Percentiles rank a stretch among this genome's conserved stretches.
Conservation (phyloP, 2,888 invertebrate genomes). For the Fragum sueziense region DNA sequence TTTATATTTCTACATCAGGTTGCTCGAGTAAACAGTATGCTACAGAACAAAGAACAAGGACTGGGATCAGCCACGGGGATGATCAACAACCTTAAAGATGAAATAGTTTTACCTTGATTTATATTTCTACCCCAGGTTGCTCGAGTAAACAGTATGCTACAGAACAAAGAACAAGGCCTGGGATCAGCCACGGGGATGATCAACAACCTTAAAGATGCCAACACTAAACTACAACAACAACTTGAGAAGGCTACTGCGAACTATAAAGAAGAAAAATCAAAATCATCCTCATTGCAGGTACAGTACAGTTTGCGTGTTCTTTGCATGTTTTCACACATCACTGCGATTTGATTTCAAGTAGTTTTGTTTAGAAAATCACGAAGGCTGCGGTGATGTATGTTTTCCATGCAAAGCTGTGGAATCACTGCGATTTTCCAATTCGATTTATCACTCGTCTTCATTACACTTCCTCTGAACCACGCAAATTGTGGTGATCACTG, state of each 20-base stretch:
- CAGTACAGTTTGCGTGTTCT: neutral
- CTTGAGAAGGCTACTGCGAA: conserved; percentile 75
- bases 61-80: conserved; percentile 77
- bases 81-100: conserved; percentile 74
- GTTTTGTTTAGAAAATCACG: too few species aligned
- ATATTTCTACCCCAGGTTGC: conserved; percentile 68
- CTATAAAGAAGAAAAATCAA: conserved; percentile 69
- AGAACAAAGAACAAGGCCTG: conserved; percentile 77
- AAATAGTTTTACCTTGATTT: too few species aligned
- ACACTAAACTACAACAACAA: conserved; percentile 73
- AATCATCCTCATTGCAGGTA: conserved; percentile 73
- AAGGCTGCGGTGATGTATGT: too few species aligned
- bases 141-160: conserved; percentile 73
- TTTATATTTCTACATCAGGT: conserved; percentile 69
- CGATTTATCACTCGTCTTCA: too few species aligned
- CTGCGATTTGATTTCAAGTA: too few species aligned
- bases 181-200: conserved; percentile 77
- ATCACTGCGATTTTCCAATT: too few species aligned
- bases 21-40: conserved; percentile 69
- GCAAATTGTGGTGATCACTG: too few species aligned
- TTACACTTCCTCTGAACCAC: too few species aligned
- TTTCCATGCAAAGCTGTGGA: too few species aligned
- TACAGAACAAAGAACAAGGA: conserved; percentile 77
- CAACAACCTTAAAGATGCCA: conserved; percentile 73
- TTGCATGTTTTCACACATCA: too few species aligned